These are phyloP conservation scores for Mercenaria mercenaria DNA, from an alignment of 1,140 invertebrate genomes.

Conservation along the genomic window DNA sequence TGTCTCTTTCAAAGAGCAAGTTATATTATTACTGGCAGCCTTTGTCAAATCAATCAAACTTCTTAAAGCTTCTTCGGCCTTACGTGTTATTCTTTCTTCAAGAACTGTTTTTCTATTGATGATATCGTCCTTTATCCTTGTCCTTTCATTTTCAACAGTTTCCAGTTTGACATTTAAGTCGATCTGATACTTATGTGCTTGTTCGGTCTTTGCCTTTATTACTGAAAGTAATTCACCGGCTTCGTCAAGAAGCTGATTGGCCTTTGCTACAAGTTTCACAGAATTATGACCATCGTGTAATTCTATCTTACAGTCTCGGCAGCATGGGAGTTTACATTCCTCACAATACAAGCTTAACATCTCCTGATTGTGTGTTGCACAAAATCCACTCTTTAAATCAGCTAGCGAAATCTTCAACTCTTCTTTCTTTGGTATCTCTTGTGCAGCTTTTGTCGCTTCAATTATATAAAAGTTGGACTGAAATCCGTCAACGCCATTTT, in stretches of 20 bases:
- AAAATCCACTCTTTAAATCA: background rate
- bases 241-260: background rate
- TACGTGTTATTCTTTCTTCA: background rate
- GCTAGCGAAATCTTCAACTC: background rate
- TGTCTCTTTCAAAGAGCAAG: background rate
- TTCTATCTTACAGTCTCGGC: slow-evolving; percentile 40
- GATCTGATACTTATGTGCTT: background rate
- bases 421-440: background rate
- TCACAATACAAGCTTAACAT: background rate
- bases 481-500: slow-evolving; percentile 13
- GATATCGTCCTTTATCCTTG: background rate
- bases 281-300: slow-evolving; percentile 17
- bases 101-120: background rate
- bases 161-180: background rate
- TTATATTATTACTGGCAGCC: background rate
- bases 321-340: slow-evolving; percentile 2
- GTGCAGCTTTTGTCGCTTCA: background rate
- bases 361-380: background rate
- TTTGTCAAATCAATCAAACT: background rate
- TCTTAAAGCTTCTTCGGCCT: background rate
- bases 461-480: slow-evolving; percentile 38
- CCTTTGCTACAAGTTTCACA: background rate
- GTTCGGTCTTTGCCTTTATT: background rate
- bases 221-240: background rate
- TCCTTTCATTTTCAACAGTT: background rate